Evolutionary conservation across 2,888 invertebrate genomes (phyloP), one percentile per base, ranked within the genome.

Genomic region (Thymelicus acteon): DNA sequence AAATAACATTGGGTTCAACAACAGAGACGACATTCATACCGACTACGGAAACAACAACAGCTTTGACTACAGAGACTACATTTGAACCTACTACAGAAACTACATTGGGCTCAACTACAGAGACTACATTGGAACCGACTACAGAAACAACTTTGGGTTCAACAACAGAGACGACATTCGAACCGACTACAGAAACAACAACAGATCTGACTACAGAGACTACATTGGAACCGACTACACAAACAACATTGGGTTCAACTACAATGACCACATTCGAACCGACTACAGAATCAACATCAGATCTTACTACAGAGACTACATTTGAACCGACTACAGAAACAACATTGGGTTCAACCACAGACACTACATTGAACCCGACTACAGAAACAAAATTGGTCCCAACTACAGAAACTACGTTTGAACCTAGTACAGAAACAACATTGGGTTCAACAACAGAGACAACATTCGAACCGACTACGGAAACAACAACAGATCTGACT

Each of bases 11-110:
- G 0, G 39, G 24, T 12, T 24, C 61, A 6, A 61, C 63, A 2
- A 63, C 49, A 8, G 37, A 63, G 7, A 39, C 52, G 0, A 39
- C 49, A 37, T 37, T 19, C 3, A 15, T 1, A 37, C 6, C 37
- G n/a, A 63, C 63, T 37, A 49, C 52, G 6, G 63, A 49, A n/a
- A 15, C 7, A 6, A 63, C 52, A 37, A 4, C 13, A 3, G 19
- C 0, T 4, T 24, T 13, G 6, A 62, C 62, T 3, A 48, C 62
- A 8, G 37, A 24, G 48, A 24, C 24, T 2, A 31, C 47, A 31
- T 62, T 48, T 31, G 62, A 48, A 44, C 24, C 62, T 10, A 62
- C 62, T 10, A 61, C 60, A 6, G 60, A 60, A 60, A 12, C 47
- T 0, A 62, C 24, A 6, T 6, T 7, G 13, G 24, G 0, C 3